Percentiles rank a stretch among this genome's conserved stretches.
phyloP scores from a whole-genome alignment of 2,797 vertebrate species.

The Chelonia mydas region DNA sequence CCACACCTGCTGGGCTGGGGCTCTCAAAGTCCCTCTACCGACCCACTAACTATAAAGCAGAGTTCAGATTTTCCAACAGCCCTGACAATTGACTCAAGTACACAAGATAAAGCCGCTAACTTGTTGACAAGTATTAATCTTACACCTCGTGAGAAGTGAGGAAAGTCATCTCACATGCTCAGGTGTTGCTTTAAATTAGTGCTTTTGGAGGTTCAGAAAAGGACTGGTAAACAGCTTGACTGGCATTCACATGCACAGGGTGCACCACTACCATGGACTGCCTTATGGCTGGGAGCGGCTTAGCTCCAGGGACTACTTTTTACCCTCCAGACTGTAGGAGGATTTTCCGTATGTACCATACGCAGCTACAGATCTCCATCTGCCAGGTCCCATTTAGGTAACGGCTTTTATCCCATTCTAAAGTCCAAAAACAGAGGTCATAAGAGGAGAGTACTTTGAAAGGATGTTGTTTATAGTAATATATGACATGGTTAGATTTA shows the following conservation, averaged over 20 bases:
- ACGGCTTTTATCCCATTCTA: not conserved
- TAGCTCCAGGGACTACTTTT: not conserved
- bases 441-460: not conserved
- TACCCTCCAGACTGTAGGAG: not conserved
- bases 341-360: not conserved
- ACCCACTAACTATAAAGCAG: not conserved
- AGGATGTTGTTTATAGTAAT: not conserved
- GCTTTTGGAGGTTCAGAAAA: not conserved
- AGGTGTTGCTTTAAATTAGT: not conserved
- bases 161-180: not conserved
- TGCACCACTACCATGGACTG: rapidly evolving
- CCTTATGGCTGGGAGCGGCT: not conserved
- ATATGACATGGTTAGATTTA: not conserved
- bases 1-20: not conserved
- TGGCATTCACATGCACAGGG: rapidly evolving
- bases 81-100: rapidly evolving
- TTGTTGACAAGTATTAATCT: not conserved
- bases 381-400: not conserved
- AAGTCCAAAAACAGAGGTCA: not conserved
- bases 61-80: not conserved
- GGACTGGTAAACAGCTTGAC: rapidly evolving
- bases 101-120: not conserved
- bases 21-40: not conserved
- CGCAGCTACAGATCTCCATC: not conserved
- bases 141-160: not conserved